Evolutionary conservation across 2,797 vertebrate genomes (phyloP).

Genomic region (Melanitta fusca): DNA sequence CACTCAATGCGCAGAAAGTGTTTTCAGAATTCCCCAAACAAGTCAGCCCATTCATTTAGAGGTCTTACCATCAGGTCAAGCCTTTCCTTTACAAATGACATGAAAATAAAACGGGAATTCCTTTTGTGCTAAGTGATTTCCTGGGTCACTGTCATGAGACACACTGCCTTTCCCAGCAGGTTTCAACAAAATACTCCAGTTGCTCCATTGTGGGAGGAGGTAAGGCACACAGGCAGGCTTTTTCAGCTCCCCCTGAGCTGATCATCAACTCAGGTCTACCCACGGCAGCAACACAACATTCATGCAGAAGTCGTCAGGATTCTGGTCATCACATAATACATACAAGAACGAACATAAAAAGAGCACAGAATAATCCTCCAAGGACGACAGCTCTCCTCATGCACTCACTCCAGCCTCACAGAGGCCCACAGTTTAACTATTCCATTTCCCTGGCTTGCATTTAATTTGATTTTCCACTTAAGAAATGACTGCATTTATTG

Average conservation of each 20-base stretch:
- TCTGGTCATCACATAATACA: not conserved
- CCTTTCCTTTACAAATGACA: not conserved
- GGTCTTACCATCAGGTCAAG: fast-evolving
- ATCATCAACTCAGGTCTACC: not conserved
- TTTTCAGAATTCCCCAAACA: not conserved
- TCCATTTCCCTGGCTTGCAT: not conserved
- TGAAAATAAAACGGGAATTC: not conserved
- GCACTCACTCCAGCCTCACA: not conserved
- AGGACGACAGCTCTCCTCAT: not conserved
- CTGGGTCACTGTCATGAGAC: not conserved
- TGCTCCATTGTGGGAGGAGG: not conserved
- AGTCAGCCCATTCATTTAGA: not conserved
- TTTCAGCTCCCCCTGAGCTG: not conserved
- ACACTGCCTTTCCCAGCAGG: not conserved
- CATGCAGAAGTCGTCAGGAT: not conserved
- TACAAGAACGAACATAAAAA: not conserved
- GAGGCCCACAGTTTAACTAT: not conserved
- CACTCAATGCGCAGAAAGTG: not conserved
- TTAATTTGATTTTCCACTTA: slow-evolving; percentile 50
- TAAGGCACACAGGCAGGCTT: not conserved
- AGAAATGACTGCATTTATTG: slow-evolving; percentile 24
- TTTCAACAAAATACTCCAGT: not conserved
- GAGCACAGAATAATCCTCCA: not conserved
- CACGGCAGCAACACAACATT: not conserved
- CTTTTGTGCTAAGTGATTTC: not conserved